Base-by-base conservation (phyloP, 92 coral and sea anemone genomes). In the Siderastrea radians region DNA sequence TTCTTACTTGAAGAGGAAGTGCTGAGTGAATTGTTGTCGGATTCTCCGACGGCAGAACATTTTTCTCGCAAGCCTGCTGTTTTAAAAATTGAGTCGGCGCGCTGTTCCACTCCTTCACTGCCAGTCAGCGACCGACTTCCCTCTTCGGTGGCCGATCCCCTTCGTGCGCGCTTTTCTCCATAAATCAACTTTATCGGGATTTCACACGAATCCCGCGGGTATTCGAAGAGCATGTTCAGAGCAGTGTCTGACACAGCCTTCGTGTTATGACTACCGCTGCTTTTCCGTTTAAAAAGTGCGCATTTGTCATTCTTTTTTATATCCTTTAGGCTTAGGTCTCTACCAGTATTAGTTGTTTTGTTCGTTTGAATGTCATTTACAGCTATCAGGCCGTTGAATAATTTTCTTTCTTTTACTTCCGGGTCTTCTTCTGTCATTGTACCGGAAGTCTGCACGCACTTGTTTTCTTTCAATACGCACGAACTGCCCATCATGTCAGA, bases 401-500 rank as follows among this genome's bases (percentile, higher is more conserved):
- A 26, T 26, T 48, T n/a, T 79, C 19, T 13, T 49, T 49, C 59
- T 17, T 17, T 9, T 6, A 4, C 57, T 8, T 67, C 49, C 49
- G 49, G 49, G 6, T 17, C n/a, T 64, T 62, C 13, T 13, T 17
- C 58, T 16, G 17, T 79, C 59, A 63, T 48, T 49, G 57, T 26
- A 12, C 47, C 49, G 50, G 68, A 69, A 19, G 78, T 87, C 67
- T 63, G 77, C 3, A 63, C 81, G 62, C n/a, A 61, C 61, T 72
- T 80, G 79, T 68, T 75, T 49, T 83, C 81, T 61, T 80, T 74
- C 66, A 59, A 26, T 69, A 78, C 47, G n/a, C 53, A 74, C 14
- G 74, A 72, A 44, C 85, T 68, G 7, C 59, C 85, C 81, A 78
- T 51, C 80, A 74, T 73, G 26, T 67, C 76, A 15, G 70, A 86